phyloP scores from a whole-genome alignment of 2,888 invertebrate species.

The Cynaeus angustus region DNA sequence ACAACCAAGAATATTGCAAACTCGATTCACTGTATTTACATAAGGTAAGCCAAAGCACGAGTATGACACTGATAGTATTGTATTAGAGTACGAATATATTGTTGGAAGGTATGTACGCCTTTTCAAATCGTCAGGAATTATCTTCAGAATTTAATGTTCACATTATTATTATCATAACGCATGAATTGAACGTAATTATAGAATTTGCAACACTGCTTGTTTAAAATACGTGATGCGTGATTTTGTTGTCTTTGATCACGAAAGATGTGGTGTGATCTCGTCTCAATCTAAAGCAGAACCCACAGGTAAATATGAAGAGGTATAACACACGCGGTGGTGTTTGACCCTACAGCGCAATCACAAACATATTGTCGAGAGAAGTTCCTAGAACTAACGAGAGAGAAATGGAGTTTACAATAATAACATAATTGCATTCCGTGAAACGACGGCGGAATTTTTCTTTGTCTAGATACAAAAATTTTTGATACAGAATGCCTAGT shows the following conservation, averaged over 20 bases:
- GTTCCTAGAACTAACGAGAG: conserved; percentile 22
- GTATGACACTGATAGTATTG: conserved; percentile 52
- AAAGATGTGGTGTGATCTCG: too few relatives aligned
- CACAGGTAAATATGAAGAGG: conserved; percentile 17
- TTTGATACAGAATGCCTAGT: too few relatives aligned
- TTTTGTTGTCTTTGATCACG: conserved; percentile 2
- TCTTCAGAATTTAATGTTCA: background rate
- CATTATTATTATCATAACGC: background rate
- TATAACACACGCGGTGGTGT: conserved; percentile 2
- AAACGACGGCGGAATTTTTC: conserved; percentile 8
- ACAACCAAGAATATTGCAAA: conserved; percentile 50
- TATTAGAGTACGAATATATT: conserved; percentile 46
- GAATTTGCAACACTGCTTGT: background rate
- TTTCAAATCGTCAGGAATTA: conserved; percentile 9
- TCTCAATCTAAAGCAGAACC: background rate
- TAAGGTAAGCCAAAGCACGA: conserved; percentile 48
- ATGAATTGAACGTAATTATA: background rate
- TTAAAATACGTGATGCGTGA: background rate
- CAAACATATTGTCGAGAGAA: conserved; percentile 21
- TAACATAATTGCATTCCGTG: conserved; percentile 26
- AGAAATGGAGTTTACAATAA: conserved; percentile 22
- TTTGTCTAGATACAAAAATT: background rate
- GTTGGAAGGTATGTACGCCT: background rate
- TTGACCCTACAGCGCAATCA: conserved; percentile 22
- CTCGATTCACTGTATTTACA: conserved; percentile 46